phyloP scores from a whole-genome alignment of 1,140 invertebrate species.

The Drosophila micromelanica region DNA sequence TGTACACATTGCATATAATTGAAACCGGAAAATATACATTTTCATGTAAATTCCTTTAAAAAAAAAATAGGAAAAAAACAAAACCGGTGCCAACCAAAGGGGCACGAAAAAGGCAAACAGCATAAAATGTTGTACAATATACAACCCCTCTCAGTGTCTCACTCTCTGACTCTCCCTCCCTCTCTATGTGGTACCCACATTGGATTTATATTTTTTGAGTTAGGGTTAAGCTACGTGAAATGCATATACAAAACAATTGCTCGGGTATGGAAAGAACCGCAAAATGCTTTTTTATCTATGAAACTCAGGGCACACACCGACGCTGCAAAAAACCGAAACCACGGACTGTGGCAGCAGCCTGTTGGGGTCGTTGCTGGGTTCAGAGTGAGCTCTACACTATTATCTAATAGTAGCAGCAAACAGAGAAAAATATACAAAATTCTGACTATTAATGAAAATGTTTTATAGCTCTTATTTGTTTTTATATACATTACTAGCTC shows the following conservation, averaged over 20 bases:
- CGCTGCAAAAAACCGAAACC: constrained; percentile 23
- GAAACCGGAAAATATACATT: constrained; percentile 84
- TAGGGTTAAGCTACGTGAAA: constrained; percentile 79
- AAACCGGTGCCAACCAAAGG: constrained; percentile 44
- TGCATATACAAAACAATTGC: constrained; percentile 78
- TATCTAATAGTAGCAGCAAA: constrained; percentile 64
- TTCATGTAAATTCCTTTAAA: constrained; percentile 80
- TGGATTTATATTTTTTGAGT: constrained; percentile 25
- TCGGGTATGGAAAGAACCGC: constrained; percentile 49
- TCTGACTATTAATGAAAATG: constrained; percentile 23
- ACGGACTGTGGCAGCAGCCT: constrained; percentile 16
- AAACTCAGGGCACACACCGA: constrained; percentile 41
- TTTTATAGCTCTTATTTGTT: constrained; percentile 9
- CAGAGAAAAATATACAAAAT: constrained; percentile 7
- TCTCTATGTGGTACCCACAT: constrained; percentile 30
- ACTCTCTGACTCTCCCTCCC: background rate
- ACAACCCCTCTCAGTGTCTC: constrained; percentile 19
- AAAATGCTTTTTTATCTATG: constrained; percentile 71
- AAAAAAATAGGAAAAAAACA: constrained; percentile 29
- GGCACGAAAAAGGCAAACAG: constrained; percentile 36
- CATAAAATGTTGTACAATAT: constrained; percentile 56
- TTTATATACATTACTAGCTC: background rate
- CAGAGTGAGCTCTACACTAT: constrained; percentile 32
- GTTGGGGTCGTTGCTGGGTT: constrained; percentile 22
- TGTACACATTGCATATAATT: constrained; percentile 68